Percentiles rank a stretch among this genome's conserved stretches.
Conservation (phyloP, 2,113 vertebrate species). For the Nerophis ophidion region DNA sequence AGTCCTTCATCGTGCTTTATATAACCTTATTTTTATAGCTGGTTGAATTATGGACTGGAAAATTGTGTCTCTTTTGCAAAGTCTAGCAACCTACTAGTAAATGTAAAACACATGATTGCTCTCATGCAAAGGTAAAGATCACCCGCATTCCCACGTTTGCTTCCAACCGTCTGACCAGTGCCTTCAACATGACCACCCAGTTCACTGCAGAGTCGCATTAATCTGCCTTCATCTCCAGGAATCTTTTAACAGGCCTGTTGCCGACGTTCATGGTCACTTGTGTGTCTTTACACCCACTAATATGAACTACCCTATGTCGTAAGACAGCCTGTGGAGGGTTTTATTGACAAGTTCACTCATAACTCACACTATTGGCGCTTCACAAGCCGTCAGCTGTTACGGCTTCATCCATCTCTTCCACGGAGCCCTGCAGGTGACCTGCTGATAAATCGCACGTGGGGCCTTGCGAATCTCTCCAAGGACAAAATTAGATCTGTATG, state of each 20-base stretch:
- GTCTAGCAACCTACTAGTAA: conserved; percentile 26
- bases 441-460: conserved; percentile 57
- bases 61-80: conserved; percentile 48
- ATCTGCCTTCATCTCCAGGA: conserved; percentile 23
- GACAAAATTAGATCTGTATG: conserved; percentile 66
- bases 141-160: conserved; percentile 24
- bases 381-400: conserved; percentile 49
- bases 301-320: conserved; percentile 16
- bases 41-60: conserved; percentile 10
- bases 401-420: conserved; percentile 57
- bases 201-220: conserved; percentile 31
- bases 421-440: conserved; percentile 55
- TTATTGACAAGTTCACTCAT: conserved; percentile 47
- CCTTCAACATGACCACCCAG: conserved; percentile 37
- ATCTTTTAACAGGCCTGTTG: conserved; percentile 23
- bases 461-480: conserved; percentile 58
- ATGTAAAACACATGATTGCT: conserved; percentile 28
- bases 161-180: conserved; percentile 46
- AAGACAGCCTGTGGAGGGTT: conserved; percentile 33
- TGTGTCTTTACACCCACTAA: conserved; percentile 42
- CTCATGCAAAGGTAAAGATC: conserved; percentile 30
- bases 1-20: conserved; percentile 12
- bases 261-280: conserved; percentile 35
- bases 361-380: conserved; percentile 45
- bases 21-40: conserved; percentile 27